Evolutionary conservation across 2,113 vertebrate species (phyloP).

Genomic region (Atractosteus spatula): DNA sequence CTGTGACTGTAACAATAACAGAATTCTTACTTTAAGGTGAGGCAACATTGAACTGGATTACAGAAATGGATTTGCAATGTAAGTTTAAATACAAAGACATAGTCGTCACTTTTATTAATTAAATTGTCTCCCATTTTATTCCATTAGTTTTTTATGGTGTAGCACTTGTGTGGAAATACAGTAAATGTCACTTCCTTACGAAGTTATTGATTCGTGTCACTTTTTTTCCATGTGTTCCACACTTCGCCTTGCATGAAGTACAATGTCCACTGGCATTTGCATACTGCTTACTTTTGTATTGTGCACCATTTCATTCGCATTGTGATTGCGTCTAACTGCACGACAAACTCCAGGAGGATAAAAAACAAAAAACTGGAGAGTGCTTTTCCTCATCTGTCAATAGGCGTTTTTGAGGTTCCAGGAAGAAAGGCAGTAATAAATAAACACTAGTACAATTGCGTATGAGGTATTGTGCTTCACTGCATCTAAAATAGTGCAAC

Average conservation of each 20-base stretch:
- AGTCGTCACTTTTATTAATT: too few relatives aligned
- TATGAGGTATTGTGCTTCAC: not conserved
- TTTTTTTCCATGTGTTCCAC: conserved; percentile 3
- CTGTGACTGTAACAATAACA: too few relatives aligned
- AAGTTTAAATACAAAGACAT: too few relatives aligned
- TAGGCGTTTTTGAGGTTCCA: not conserved
- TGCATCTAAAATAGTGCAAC: not conserved
- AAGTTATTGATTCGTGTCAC: not conserved
- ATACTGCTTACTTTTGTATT: not conserved
- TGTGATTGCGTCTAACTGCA: conserved; percentile 5
- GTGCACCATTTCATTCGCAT: conserved; percentile 2
- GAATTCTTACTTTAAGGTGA: too few relatives aligned
- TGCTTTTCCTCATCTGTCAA: conserved; percentile 3
- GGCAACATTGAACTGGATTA: too few relatives aligned
- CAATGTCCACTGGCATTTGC: conserved; percentile 3
- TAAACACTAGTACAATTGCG: not conserved
- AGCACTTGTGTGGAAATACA: not conserved
- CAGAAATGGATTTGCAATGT: too few relatives aligned
- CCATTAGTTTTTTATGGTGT: not conserved
- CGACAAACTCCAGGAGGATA: not conserved
- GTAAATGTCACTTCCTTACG: not conserved
- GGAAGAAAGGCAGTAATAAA: not conserved
- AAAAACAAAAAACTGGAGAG: not conserved
- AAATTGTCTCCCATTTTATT: too few relatives aligned
- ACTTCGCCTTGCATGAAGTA: not conserved